Conservation (phyloP, 2,888 invertebrate genomes). For the Digitonthophagus gazella region DNA sequence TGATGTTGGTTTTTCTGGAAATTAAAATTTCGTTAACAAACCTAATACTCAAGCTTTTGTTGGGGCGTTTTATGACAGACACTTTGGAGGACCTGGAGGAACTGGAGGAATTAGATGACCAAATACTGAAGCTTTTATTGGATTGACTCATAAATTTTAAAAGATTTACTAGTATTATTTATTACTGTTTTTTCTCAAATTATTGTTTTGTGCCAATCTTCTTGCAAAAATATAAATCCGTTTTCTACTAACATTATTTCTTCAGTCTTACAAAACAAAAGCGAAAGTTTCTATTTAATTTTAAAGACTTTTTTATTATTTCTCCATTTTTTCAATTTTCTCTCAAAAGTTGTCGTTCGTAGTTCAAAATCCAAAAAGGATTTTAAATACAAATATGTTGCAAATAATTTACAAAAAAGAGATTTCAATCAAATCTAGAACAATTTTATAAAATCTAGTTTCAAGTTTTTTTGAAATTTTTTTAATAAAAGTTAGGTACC, state of each 20-base stretch:
- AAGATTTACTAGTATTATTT: neutral
- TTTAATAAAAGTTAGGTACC: too few species aligned
- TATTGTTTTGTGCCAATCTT: neutral
- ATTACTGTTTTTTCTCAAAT: neutral
- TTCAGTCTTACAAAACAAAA: neutral
- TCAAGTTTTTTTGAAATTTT: too few species aligned
- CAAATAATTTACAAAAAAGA: too few species aligned
- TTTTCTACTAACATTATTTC: neutral
- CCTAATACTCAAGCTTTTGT: conserved; percentile 27
- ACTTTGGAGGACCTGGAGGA: conserved; percentile 30
- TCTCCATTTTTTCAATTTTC: too few species aligned
- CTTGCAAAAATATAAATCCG: neutral
- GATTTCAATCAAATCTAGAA: too few species aligned
- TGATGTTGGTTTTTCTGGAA: conserved; percentile 23
- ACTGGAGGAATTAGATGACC: conserved; percentile 31
- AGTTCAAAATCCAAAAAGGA: too few species aligned
- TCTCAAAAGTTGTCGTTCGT: too few species aligned
- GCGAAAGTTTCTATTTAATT: neutral
- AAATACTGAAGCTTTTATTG: conserved; percentile 30
- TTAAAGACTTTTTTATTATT: too few species aligned
- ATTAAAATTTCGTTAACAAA: conserved; percentile 24
- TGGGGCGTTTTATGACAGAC: conserved; percentile 30
- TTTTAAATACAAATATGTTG: too few species aligned
- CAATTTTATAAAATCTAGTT: too few species aligned
- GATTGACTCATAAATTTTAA: conserved; percentile 28